Conservation (phyloP, 2,888 invertebrate genomes). For the Acanthosoma haemorrhoidale region DNA sequence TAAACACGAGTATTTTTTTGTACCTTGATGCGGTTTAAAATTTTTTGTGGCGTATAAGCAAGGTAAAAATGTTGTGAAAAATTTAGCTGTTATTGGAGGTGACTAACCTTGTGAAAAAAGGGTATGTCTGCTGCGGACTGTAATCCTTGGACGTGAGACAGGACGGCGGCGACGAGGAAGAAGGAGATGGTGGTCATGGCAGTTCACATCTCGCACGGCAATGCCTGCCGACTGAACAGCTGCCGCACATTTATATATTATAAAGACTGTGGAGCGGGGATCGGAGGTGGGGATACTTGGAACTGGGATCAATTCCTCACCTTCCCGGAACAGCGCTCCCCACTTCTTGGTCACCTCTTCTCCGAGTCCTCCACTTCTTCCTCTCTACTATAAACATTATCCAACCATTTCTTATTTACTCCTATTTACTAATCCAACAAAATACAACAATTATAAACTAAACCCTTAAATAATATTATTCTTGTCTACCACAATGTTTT, state of each 20-base stretch:
- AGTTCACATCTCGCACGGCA: conserved; percentile 8
- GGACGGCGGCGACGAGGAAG: neutral
- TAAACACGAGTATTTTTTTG: too few species aligned
- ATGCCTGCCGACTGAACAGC: neutral
- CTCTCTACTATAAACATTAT: too few species aligned
- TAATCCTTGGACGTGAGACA: conserved; percentile 7
- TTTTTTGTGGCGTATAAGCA: too few species aligned
- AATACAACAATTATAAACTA: too few species aligned
- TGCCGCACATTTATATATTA: neutral
- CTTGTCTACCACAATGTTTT: too few species aligned
- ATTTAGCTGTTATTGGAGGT: too few species aligned
- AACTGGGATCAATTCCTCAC: conserved; percentile 18
- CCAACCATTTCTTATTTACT: too few species aligned
- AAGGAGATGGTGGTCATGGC: neutral
- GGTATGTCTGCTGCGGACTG: neutral
- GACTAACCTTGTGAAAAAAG: conserved; percentile 1
- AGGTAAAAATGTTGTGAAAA: too few species aligned
- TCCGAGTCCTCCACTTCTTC: neutral
- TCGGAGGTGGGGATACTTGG: conserved; percentile 12
- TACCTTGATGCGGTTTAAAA: too few species aligned
- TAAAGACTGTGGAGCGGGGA: conserved; percentile 7
- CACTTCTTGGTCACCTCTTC: neutral
- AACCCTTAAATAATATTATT: too few species aligned
- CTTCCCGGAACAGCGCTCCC: conserved; percentile 16
- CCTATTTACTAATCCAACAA: too few species aligned